Conservation (phyloP, 2,113 vertebrate genomes). For the Myanophis thanlyinensis region DNA sequence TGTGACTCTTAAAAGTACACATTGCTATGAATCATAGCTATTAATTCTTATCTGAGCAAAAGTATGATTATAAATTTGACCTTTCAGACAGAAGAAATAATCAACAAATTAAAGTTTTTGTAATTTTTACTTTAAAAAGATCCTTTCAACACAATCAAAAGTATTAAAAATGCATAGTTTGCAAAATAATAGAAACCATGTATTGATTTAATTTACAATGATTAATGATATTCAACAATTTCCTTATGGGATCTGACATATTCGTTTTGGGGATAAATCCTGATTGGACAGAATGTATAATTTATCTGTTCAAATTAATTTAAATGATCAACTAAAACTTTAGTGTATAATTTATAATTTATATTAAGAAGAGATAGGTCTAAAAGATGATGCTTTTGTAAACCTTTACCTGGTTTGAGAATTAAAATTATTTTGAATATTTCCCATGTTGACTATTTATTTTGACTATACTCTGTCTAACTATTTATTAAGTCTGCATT, state of each 20-base stretch:
- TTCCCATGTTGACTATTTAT: not conserved
- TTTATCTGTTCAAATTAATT: not conserved
- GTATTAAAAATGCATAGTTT: not conserved
- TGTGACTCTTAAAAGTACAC: not conserved
- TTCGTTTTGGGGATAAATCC: not conserved
- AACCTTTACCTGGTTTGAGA: not conserved
- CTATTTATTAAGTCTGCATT: too few species aligned
- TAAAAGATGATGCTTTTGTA: not conserved
- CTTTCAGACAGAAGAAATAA: not conserved
- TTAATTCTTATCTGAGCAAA: not conserved
- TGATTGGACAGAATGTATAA: not conserved
- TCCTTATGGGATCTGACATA: not conserved
- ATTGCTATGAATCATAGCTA: not conserved
- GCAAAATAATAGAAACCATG: not conserved
- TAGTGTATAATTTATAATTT: not conserved
- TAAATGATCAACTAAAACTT: not conserved
- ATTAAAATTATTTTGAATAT: not conserved
- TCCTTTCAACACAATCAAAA: not conserved
- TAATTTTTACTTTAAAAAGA: not conserved
- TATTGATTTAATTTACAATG: not conserved
- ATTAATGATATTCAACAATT: not conserved
- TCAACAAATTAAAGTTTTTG: not conserved
- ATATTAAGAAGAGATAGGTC: not conserved
- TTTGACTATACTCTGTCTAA: too few species aligned
- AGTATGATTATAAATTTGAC: not conserved